Evolutionary conservation across 2,113 vertebrate species (phyloP).

Genomic region (Piliocolobus tephrosceles): DNA sequence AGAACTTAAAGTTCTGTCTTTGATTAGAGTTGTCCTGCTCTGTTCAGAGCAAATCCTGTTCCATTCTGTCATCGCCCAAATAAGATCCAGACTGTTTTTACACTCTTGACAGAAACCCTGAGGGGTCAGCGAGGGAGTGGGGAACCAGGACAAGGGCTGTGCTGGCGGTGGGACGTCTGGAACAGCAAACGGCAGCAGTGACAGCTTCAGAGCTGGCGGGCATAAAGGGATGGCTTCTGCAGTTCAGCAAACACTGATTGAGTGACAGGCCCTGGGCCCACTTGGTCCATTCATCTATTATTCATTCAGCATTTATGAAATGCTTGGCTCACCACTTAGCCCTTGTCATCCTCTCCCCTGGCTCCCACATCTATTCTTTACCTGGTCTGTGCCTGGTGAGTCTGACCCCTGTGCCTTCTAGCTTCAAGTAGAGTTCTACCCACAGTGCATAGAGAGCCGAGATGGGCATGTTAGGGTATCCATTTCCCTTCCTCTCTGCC

Average conservation of each 20-base stretch:
- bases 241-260: background rate
- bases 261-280: background rate
- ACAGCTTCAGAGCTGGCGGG: background rate
- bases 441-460: background rate
- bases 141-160: background rate
- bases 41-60: background rate
- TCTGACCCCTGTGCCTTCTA: background rate
- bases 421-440: background rate
- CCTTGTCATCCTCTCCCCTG: background rate
- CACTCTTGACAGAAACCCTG: background rate
- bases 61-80: background rate
- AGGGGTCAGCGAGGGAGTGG: background rate
- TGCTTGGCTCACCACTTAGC: background rate
- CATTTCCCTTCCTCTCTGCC: background rate
- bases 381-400: background rate
- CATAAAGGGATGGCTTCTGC: background rate
- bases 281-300: background rate
- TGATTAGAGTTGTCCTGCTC: background rate
- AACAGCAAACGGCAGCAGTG: background rate
- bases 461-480: background rate
- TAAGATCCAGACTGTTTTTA: background rate
- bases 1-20: background rate
- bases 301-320: background rate
- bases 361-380: background rate
- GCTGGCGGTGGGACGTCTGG: background rate